phyloP scores from a whole-genome alignment of 2,797 vertebrate species.

The Pitangus sulphuratus region DNA sequence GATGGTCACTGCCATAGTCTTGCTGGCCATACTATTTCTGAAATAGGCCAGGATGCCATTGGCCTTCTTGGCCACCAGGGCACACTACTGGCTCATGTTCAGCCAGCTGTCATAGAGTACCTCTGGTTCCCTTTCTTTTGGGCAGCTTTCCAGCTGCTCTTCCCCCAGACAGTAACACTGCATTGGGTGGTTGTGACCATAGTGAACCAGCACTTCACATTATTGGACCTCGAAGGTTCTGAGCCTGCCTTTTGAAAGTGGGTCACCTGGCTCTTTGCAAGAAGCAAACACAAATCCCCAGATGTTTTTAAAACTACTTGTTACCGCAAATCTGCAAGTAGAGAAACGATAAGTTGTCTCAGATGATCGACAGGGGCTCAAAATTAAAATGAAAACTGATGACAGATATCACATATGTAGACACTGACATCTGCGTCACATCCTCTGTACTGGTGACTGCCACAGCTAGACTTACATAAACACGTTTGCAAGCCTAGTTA shows the following conservation, averaged over 20 bases:
- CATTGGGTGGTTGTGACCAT: not conserved
- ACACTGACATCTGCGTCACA: not conserved
- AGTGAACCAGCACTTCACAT: not conserved
- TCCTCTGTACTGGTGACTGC: not conserved
- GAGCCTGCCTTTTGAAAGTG: not conserved
- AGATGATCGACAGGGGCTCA: not conserved
- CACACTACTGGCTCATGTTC: not conserved
- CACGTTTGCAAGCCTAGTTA: not conserved
- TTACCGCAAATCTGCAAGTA: not conserved
- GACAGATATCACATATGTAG: not conserved
- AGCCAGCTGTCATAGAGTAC: not conserved
- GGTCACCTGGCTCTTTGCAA: not conserved
- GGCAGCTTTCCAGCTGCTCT: not conserved
- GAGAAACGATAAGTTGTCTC: not conserved
- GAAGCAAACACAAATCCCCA: not conserved
- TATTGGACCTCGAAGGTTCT: not conserved
- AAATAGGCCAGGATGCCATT: not conserved
- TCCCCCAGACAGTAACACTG: rapidly evolving
- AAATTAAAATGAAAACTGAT: not conserved
- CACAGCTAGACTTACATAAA: not conserved
- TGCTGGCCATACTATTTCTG: not conserved
- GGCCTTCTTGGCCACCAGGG: not conserved
- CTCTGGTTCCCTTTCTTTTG: not conserved
- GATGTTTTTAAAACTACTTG: not conserved
- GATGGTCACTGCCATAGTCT: no score